Evolutionary conservation across 2,888 invertebrate species (phyloP).

Genomic region (Leucophenga maculata): DNA sequence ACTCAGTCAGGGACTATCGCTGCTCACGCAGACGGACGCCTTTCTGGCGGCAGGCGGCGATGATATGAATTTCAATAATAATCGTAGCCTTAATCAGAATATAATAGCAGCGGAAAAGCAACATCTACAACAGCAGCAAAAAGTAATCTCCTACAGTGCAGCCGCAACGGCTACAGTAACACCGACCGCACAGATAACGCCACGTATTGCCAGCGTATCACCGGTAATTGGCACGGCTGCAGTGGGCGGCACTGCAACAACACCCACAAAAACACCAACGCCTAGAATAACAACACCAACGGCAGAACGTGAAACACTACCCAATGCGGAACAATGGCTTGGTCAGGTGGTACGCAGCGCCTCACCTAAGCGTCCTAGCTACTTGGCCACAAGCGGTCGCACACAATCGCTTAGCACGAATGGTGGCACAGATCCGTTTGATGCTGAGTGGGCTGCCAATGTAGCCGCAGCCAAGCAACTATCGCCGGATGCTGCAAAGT

Average conservation of each 20-base stretch:
- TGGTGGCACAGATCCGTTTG: constrained; percentile 79
- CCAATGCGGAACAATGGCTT: constrained; percentile 88
- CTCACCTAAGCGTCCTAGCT: constrained; percentile 74
- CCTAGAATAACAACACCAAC: neutral
- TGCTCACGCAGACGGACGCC: constrained; percentile 77
- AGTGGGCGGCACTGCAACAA: constrained; percentile 46
- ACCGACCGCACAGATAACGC: constrained; percentile 74
- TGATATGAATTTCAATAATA: constrained; percentile 76
- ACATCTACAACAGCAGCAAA: constrained; percentile 35
- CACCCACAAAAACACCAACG: constrained; percentile 36
- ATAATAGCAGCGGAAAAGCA: constrained; percentile 70
- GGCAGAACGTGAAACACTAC: constrained; percentile 74
- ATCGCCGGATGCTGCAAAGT: constrained; percentile 71
- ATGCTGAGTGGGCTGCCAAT: constrained; percentile 84
- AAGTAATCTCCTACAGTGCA: constrained; percentile 51
- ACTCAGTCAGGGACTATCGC: constrained; percentile 79
- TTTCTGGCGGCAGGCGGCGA: constrained; percentile 63
- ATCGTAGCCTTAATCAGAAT: constrained; percentile 75
- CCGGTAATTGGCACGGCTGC: constrained; percentile 68
- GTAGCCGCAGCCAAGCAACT: constrained; percentile 71
- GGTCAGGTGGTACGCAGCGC: constrained; percentile 79
- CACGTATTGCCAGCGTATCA: constrained; percentile 75
- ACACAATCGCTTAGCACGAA: constrained; percentile 76
- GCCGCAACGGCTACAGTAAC: constrained; percentile 48
- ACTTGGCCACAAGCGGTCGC: constrained; percentile 74